Conservation (phyloP, 2,888 invertebrate genomes). For the Drosophila maculinotata region DNA sequence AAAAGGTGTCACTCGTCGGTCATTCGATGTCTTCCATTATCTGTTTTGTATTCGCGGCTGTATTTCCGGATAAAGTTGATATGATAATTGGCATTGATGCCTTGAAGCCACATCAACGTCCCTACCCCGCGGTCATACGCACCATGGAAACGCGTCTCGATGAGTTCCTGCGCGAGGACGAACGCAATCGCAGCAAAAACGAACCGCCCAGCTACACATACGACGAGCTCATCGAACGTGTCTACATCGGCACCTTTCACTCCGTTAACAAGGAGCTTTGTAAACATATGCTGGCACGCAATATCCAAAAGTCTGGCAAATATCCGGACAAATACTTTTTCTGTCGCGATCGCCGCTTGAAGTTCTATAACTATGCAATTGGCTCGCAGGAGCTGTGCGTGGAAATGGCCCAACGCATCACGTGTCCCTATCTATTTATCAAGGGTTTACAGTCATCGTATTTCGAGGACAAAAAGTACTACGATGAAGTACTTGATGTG, state of each 20-base stretch:
- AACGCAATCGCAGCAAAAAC: constrained; percentile 82
- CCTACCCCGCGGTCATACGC: constrained; percentile 75
- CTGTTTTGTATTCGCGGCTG: constrained; percentile 87
- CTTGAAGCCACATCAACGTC: constrained; percentile 82
- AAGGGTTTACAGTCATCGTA: constrained; percentile 87
- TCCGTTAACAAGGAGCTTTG: constrained; percentile 87
- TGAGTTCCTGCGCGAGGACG: constrained; percentile 86
- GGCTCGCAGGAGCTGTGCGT: constrained; percentile 86
- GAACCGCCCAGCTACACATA: constrained; percentile 88
- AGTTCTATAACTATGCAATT: constrained; percentile 84
- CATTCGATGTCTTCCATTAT: constrained; percentile 90
- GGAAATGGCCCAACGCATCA: constrained; percentile 87
- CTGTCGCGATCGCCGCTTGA: constrained; percentile 89
- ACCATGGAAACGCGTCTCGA: constrained; percentile 84
- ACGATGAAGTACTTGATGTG: constrained; percentile 87
- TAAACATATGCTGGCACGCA: constrained; percentile 87
- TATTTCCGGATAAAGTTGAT: constrained; percentile 86
- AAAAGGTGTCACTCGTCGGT: constrained; percentile 88
- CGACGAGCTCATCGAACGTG: constrained; percentile 88
- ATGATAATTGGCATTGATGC: constrained; percentile 84
- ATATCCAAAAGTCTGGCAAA: constrained; percentile 86
- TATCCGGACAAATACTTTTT: constrained; percentile 88
- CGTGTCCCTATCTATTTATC: constrained; percentile 88
- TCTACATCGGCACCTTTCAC: constrained; percentile 87
- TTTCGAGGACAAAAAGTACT: constrained; percentile 86